A percentile compares a stretch with the other conserved stretches of the same genome.
Evolutionary conservation across 2,888 invertebrate species (phyloP).

Genomic region (Oscheius sp.): DNA sequence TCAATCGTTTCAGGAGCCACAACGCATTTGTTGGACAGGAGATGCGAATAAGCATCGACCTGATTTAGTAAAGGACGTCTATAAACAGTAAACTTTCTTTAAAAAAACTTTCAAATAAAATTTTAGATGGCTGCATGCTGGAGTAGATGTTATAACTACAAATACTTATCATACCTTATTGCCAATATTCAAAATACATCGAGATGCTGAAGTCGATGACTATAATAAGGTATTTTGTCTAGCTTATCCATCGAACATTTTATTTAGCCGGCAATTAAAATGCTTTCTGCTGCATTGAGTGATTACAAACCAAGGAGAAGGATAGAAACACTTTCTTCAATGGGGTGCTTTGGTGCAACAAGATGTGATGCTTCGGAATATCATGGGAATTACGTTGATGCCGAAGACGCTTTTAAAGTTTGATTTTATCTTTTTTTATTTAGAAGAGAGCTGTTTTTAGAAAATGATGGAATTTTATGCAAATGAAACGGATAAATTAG

Average conservation of each 20-base stretch:
- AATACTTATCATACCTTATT: conserved; percentile 14
- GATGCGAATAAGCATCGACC: conserved; percentile 6
- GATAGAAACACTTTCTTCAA: neutral
- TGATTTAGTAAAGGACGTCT: neutral
- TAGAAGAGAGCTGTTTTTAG: too few species aligned
- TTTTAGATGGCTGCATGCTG: conserved; percentile 3
- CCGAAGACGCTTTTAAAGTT: neutral
- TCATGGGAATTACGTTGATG: conserved; percentile 10
- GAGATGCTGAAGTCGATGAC: neutral
- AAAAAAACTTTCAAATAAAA: too few species aligned
- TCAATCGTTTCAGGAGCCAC: conserved; percentile 11
- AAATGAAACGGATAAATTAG: neutral
- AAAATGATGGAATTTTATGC: conserved; percentile 1
- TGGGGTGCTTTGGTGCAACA: conserved; percentile 13
- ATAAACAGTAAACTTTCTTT: conserved; percentile 9
- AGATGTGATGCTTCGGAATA: conserved; percentile 24
- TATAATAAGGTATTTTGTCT: neutral
- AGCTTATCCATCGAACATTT: neutral
- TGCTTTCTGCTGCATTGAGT: neutral
- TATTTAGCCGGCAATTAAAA: neutral
- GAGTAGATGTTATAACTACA: conserved; percentile 18
- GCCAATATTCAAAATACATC: neutral
- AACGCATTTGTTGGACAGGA: conserved; percentile 17
- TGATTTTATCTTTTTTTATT: too few species aligned
- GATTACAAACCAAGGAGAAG: neutral